Conservation (phyloP, 2,797 vertebrate species). For the Rhabdophis nuchalis region DNA sequence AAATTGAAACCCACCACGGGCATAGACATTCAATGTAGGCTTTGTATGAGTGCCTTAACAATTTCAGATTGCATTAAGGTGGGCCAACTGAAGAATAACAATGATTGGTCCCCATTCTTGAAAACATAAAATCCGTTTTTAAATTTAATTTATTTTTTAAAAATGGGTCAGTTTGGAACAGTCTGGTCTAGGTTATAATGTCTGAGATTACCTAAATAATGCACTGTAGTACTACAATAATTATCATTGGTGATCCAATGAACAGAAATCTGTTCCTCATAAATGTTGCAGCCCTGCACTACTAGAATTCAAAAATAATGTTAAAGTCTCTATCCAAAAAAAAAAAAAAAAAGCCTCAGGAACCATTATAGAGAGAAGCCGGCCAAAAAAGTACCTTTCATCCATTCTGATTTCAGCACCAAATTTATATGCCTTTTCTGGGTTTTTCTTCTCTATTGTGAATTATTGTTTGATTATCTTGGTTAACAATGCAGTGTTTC, state of each 20-base stretch:
- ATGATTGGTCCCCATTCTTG: background rate
- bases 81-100: background rate
- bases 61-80: background rate
- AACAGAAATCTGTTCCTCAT: background rate
- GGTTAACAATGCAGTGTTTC: background rate
- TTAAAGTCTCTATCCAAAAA: background rate
- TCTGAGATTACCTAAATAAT: background rate
- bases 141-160: background rate
- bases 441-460: background rate
- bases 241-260: background rate
- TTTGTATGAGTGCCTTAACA: background rate
- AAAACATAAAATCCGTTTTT: background rate
- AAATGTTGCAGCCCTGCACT: background rate
- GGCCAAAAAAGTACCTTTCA: background rate
- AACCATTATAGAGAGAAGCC: background rate
- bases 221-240: background rate
- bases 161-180: background rate
- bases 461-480: background rate
- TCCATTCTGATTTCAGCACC: background rate
- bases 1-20: no score
- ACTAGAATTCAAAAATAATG: background rate
- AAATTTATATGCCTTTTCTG: background rate
- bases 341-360: background rate
- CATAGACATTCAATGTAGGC: background rate
- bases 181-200: background rate